Base-by-base conservation (phyloP, 2,797 vertebrate genomes). In the Gastrophryne carolinensis region DNA sequence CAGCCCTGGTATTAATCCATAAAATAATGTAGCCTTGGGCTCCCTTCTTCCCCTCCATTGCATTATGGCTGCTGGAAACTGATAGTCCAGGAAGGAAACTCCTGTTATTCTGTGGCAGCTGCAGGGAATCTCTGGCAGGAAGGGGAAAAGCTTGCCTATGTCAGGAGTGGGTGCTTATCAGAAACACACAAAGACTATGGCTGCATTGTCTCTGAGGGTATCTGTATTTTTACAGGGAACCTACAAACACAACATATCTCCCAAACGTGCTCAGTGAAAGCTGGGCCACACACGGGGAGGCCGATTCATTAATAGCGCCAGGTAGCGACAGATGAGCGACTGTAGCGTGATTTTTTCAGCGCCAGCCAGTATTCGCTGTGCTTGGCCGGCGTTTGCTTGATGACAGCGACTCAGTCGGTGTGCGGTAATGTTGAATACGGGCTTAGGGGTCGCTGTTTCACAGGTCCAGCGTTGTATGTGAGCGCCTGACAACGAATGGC, bases 61-160 rank as follows among this genome's bases (percentile, higher is more conserved):
- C 49, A 57, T 44, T 66, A 47, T 64, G 34, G 50, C 30, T 12
- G 27, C 53, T 52, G 64, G 37, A 66, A 47, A 11, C 27, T 61
- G 23, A 41, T 75, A 35, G n/a, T 67, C 64, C 39, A 62, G 73
- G 72, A 74, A 74, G 72, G 72, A 74, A 66, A 49, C 21, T 1
- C 61, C 57, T 0, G 1, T 69, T 74, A 74, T 67, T 78, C 63
- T 75, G 64, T 72, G 73, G 54, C 81, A 80, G 80, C 82, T 82
- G 83, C 75, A 72, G 61, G 11, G 32, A 56, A 37, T 41, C 63
- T 53, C 67, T 75, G 72, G 52, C 78, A 78, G 80, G 81, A 72
- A 79, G 75, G 71, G 68, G 71, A 75, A 79, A 75, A 24, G 64
- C 34, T 69, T 56, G 34, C 32, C 64, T 75, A 39, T 44, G 24